Conservation (phyloP, 2,888 invertebrate genomes). For the Odontothrips loti region DNA sequence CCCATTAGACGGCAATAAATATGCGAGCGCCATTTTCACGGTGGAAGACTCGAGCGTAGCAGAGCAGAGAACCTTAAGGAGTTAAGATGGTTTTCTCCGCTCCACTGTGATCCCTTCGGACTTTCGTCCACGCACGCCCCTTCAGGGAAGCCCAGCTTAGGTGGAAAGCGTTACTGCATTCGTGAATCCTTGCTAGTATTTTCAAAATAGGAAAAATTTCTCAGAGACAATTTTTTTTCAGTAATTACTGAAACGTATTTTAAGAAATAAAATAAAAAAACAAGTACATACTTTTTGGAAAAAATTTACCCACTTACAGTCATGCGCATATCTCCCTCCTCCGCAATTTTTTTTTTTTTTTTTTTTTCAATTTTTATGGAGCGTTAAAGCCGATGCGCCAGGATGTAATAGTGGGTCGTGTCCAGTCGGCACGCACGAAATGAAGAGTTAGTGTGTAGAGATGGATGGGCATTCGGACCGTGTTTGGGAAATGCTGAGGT, state of each 20-base stretch:
- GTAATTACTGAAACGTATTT: too few relatives aligned
- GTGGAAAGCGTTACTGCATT: too few relatives aligned
- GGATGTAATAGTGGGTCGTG: not conserved
- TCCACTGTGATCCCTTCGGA: not conserved
- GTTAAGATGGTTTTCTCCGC: too few relatives aligned
- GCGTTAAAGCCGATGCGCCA: not conserved
- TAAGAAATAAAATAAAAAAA: too few relatives aligned
- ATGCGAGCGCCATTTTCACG: not conserved
- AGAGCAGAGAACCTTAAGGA: too few relatives aligned
- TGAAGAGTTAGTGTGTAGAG: too few relatives aligned
- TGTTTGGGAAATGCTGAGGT: not conserved
- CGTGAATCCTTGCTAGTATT: too few relatives aligned
- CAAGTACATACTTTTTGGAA: too few relatives aligned
- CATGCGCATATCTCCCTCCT: not conserved
- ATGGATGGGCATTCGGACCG: not conserved
- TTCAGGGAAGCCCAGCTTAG: not conserved
- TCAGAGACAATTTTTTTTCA: too few relatives aligned
- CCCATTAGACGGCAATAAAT: not conserved
- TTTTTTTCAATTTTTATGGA: conserved; percentile 1
- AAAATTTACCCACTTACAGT: too few relatives aligned
- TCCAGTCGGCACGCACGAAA: not conserved
- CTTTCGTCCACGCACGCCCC: not conserved
- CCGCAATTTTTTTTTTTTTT: not conserved
- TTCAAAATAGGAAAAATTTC: too few relatives aligned
- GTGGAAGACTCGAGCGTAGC: too few relatives aligned